phyloP scores from a whole-genome alignment of 2,113 vertebrate genomes.

The Centropus unirufus region DNA sequence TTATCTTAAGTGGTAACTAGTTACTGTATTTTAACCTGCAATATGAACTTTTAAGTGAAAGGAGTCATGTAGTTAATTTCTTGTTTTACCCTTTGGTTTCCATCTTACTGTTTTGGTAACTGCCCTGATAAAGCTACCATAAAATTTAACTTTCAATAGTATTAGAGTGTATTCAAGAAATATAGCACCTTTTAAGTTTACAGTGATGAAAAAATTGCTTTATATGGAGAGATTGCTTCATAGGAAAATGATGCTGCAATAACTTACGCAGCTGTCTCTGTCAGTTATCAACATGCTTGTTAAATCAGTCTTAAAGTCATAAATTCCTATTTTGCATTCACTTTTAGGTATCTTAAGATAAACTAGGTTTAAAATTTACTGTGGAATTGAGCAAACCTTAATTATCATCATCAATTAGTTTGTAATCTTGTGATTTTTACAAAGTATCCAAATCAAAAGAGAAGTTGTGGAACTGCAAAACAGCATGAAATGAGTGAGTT shows the following conservation, averaged over 20 bases:
- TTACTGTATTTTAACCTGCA: slow-evolving; percentile 67
- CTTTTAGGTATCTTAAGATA: slow-evolving; percentile 9
- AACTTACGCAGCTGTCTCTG: neutral
- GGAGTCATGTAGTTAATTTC: slow-evolving; percentile 51
- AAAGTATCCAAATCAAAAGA: neutral
- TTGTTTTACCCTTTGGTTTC: slow-evolving; percentile 85
- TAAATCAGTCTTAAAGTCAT: neutral
- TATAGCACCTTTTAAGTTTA: neutral
- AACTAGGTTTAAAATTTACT: slow-evolving; percentile 62
- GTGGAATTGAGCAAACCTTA: slow-evolving; percentile 72
- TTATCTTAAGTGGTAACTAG: slow-evolving; percentile 64
- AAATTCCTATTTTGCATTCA: neutral
- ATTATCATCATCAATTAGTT: slow-evolving; percentile 73
- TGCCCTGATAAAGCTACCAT: slow-evolving; percentile 26
- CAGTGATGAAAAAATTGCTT: neutral
- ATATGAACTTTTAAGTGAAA: slow-evolving; percentile 61
- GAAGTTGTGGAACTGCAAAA: neutral
- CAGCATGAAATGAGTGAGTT: neutral
- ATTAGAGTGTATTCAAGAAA: neutral
- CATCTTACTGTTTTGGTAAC: slow-evolving; percentile 73
- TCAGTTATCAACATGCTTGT: neutral
- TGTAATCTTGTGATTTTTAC: neutral
- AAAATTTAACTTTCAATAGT: slow-evolving; percentile 21
- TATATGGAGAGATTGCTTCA: neutral
- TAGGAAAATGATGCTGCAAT: neutral